Percentiles rank a stretch among this genome's conserved stretches.
Evolutionary conservation across 2,888 invertebrate genomes (phyloP).

Genomic region (Phengaris alcon): DNA sequence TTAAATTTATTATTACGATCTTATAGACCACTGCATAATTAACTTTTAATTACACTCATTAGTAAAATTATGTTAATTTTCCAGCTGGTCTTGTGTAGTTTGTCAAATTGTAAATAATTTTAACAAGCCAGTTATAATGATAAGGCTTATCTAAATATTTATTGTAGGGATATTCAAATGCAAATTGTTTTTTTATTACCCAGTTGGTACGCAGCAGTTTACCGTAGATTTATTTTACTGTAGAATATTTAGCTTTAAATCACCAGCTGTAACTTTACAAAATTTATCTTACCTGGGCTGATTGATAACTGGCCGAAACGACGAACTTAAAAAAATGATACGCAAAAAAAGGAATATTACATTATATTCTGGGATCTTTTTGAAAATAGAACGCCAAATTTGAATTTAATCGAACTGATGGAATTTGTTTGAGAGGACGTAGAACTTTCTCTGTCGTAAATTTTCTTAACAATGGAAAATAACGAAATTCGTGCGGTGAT

Average conservation of each 20-base stretch:
- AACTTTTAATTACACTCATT: not conserved
- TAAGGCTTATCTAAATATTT: not conserved
- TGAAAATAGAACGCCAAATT: no score
- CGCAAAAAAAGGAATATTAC: no score
- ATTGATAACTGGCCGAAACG: no score
- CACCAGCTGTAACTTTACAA: not conserved
- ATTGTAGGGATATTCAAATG: not conserved
- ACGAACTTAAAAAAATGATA: no score
- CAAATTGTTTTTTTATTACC: slow-evolving; percentile 4
- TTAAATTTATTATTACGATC: no score
- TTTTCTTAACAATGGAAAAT: no score
- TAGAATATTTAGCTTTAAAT: not conserved
- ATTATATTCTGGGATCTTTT: no score
- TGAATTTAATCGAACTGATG: no score
- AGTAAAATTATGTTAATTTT: slow-evolving; percentile 6
- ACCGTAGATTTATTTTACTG: not conserved
- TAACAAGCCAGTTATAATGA: not conserved
- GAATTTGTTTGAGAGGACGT: no score
- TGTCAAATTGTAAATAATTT: not conserved
- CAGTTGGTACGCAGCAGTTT: not conserved
- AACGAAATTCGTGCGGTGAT: no score
- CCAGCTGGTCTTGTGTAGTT: not conserved
- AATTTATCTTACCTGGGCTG: no score
- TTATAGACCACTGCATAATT: not conserved
- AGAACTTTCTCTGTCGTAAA: no score